Conservation (phyloP, 2,113 vertebrate genomes). For the Cariama cristata region DNA sequence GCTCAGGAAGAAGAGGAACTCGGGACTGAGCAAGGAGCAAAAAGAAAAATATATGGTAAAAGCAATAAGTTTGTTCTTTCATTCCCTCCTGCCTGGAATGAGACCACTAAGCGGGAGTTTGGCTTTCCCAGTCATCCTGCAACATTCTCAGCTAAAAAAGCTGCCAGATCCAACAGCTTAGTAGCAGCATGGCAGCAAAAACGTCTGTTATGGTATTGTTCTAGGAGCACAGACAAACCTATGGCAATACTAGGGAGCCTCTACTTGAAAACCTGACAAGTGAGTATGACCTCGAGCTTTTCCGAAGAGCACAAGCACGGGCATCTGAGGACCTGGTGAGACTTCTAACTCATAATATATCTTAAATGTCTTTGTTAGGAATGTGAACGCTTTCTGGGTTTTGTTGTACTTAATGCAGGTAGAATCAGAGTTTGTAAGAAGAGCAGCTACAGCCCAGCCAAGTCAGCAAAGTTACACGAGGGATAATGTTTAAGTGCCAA, state of each 20-base stretch:
- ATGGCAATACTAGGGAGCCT: slow-evolving; percentile 91
- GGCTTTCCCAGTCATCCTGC: background rate
- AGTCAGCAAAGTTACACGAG: background rate
- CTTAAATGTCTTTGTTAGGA: background rate
- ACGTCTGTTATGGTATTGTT: fast-evolving
- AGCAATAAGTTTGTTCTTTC: background rate
- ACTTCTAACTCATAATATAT: background rate
- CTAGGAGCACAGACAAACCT: slow-evolving; percentile 93
- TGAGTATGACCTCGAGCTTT: slow-evolving; percentile 97
- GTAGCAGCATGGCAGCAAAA: background rate
- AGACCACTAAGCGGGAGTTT: fast-evolving
- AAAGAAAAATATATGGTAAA: slow-evolving; percentile 98
- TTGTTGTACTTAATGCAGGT: background rate
- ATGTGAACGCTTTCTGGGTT: background rate
- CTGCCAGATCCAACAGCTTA: background rate
- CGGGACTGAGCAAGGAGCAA: slow-evolving; percentile 93
- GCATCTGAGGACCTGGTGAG: slow-evolving; percentile 97
- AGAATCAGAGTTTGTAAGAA: background rate
- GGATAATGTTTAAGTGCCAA: fast-evolving
- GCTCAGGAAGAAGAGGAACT: slow-evolving; percentile 94
- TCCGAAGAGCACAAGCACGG: slow-evolving; percentile 95
- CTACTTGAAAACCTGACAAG: slow-evolving; percentile 98
- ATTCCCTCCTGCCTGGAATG: background rate
- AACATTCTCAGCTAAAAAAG: background rate
- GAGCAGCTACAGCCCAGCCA: background rate